phyloP scores from a whole-genome alignment of 2,797 vertebrate species.

The Tiaroga cobitis region DNA sequence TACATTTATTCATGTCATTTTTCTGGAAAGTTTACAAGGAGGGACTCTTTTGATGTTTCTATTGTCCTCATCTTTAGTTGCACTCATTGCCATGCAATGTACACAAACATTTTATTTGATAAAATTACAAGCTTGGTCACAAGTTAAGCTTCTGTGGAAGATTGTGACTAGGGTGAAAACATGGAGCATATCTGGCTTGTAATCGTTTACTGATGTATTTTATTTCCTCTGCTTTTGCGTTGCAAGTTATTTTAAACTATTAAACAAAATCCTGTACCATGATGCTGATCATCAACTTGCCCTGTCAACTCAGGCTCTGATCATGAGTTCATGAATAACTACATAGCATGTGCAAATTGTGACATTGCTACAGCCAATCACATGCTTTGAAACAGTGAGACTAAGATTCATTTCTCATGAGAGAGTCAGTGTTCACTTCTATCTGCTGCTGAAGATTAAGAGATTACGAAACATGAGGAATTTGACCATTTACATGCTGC shows the following conservation, averaged over 20 bases:
- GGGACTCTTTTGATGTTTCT: background rate
- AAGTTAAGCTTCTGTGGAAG: slow-evolving; percentile 26
- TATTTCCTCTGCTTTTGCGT: background rate
- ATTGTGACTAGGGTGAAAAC: background rate
- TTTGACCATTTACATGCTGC: background rate
- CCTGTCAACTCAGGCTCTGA: background rate
- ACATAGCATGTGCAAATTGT: background rate
- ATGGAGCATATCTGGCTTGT: background rate
- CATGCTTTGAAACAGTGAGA: background rate
- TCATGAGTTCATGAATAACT: background rate
- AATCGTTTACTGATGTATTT: background rate
- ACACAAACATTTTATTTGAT: background rate
- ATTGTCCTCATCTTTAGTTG: slow-evolving; percentile 21
- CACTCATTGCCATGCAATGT: slow-evolving; percentile 49
- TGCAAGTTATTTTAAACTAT: background rate
- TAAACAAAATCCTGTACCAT: background rate
- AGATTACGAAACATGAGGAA: background rate
- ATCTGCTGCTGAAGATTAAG: background rate
- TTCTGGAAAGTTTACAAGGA: slow-evolving; percentile 8
- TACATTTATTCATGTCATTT: too few species aligned
- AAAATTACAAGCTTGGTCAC: background rate
- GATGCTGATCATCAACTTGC: background rate
- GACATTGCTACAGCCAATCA: background rate
- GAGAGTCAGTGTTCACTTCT: background rate
- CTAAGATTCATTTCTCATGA: background rate